These are phyloP conservation scores for Cephus cinctus DNA, from an alignment of 1,140 invertebrate genomes.

Conservation along the genomic window DNA sequence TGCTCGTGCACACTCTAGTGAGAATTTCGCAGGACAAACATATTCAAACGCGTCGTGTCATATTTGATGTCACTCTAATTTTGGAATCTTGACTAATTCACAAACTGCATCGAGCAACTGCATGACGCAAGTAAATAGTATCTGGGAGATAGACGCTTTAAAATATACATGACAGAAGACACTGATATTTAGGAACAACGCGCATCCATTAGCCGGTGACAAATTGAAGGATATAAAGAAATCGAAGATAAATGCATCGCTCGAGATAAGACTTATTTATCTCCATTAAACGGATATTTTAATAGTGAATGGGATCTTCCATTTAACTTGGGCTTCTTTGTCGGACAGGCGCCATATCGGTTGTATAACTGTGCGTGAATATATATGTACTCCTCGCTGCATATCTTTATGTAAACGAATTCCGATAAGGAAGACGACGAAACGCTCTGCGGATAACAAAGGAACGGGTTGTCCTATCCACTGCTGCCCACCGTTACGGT, in stretches of 20 bases:
- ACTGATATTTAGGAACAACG: no score
- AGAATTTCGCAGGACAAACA: no score
- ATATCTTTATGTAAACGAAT: conserved; percentile 37
- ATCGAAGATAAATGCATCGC: background rate
- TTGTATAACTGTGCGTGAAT: background rate
- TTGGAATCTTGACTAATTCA: no score
- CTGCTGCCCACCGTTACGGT: background rate
- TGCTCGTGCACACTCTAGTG: no score
- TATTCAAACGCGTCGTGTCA: no score
- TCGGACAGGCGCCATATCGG: background rate
- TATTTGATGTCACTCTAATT: no score
- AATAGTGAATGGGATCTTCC: background rate
- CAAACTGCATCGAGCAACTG: no score
- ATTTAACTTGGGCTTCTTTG: background rate
- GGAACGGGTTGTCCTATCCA: conserved; percentile 8
- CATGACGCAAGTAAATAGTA: no score
- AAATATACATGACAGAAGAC: no score
- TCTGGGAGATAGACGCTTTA: no score
- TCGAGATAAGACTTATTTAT: conserved; percentile 1
- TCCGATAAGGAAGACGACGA: conserved; percentile 35
- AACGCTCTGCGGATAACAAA: no score
- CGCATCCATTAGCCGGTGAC: conserved; percentile 1
- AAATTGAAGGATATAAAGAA: background rate
- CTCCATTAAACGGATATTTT: background rate
- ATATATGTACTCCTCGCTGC: conserved; percentile 14